A percentile compares a stretch with the other conserved stretches of the same genome.
Conservation (phyloP, 2,113 vertebrate species). For the Sciurus niger region DNA sequence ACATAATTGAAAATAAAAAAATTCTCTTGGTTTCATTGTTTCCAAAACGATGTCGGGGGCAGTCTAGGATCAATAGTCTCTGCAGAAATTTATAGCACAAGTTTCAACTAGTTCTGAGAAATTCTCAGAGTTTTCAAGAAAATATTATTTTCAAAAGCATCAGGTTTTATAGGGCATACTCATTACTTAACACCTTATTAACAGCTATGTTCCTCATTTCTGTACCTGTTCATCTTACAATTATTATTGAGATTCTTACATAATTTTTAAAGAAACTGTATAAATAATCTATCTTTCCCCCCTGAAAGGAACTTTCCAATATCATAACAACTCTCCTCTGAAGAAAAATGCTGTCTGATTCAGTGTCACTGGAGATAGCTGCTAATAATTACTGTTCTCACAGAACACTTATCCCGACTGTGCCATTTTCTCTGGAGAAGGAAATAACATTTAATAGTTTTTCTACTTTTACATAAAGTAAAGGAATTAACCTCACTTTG, state of each 20-base stretch:
- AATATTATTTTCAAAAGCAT: not conserved
- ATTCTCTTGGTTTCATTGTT: constrained; percentile 32
- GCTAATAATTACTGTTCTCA: constrained; percentile 48
- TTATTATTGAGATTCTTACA: constrained; percentile 1
- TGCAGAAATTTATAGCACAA: constrained; percentile 76
- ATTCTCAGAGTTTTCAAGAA: constrained; percentile 11
- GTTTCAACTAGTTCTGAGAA: constrained; percentile 72
- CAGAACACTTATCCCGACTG: constrained; percentile 26
- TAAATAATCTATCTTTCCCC: constrained; percentile 36
- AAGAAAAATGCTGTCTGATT: constrained; percentile 62
- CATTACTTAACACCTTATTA: constrained; percentile 42
- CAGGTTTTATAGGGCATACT: not conserved
- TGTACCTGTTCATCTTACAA: constrained; percentile 49
- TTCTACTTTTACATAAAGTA: constrained; percentile 39
- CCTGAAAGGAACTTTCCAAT: constrained; percentile 7
- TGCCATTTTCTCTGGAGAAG: constrained; percentile 30
- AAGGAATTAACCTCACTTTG: constrained; percentile 70
- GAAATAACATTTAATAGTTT: constrained; percentile 72
- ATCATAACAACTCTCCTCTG: constrained; percentile 1
- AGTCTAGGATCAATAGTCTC: constrained; percentile 64
- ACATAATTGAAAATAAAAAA: not conserved
- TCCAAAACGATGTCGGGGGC: constrained; percentile 59
- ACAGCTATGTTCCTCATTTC: constrained; percentile 35
- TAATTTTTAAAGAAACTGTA: constrained; percentile 12
- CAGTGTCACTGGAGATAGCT: constrained; percentile 40